phyloP scores from a whole-genome alignment of 2,888 invertebrate genomes.

The Schizaphis graminum region DNA sequence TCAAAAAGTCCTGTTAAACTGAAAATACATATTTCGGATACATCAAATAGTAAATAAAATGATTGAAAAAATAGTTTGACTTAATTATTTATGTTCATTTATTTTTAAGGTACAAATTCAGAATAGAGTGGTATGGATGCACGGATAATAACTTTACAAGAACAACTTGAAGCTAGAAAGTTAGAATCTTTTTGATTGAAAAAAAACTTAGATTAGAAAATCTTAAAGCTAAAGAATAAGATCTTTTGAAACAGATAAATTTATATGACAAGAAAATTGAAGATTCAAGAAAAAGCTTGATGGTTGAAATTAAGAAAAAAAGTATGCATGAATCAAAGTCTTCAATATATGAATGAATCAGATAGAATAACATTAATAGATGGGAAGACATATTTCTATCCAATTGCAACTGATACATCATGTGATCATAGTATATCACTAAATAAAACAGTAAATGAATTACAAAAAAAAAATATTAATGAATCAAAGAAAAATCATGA shows the following conservation, averaged over 20 bases:
- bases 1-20: neutral
- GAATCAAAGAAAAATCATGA: neutral
- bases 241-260: slow-evolving; percentile 54
- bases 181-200: slow-evolving; percentile 37
- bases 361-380: neutral
- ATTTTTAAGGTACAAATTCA: slow-evolving; percentile 46
- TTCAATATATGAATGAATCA: neutral
- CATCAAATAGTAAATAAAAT: slow-evolving; percentile 36
- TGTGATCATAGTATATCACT: neutral
- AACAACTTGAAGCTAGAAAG: slow-evolving; percentile 37
- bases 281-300: slow-evolving; percentile 49
- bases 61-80: neutral
- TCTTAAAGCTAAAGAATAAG: slow-evolving; percentile 58
- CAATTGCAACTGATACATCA: neutral
- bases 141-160: slow-evolving; percentile 42
- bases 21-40: neutral
- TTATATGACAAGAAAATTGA: slow-evolving; percentile 59
- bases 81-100: slow-evolving; percentile 25
- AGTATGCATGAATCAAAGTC: neutral
- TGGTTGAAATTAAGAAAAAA: slow-evolving; percentile 42
- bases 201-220: slow-evolving; percentile 32
- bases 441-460: neutral
- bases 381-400: slow-evolving; percentile 6
- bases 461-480: neutral
- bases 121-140: slow-evolving; percentile 47